phyloP scores from a whole-genome alignment of 2,888 invertebrate species.

The Xylocampa areola region DNA sequence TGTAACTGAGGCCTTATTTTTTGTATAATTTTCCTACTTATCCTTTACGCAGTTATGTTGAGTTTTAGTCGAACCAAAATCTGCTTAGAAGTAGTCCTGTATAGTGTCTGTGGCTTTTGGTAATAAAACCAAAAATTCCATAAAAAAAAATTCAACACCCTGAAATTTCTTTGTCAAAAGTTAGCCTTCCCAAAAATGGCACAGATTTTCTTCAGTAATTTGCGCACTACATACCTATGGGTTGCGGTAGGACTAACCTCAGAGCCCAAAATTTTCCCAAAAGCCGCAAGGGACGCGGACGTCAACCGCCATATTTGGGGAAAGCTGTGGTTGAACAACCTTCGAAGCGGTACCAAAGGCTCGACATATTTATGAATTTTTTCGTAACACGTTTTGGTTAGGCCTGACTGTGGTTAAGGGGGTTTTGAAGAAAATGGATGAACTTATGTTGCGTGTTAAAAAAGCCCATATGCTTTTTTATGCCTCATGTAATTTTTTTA shows the following conservation, averaged over 20 bases:
- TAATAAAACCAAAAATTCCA: background rate
- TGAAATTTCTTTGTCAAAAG: background rate
- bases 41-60: too few relatives aligned
- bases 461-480: too few relatives aligned
- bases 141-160: background rate
- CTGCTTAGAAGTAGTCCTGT: too few relatives aligned
- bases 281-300: constrained; percentile 43
- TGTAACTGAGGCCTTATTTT: too few relatives aligned
- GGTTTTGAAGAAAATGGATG: constrained; percentile 22
- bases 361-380: constrained; percentile 51
- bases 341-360: constrained; percentile 33
- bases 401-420: constrained; percentile 11
- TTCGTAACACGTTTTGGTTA: constrained; percentile 47
- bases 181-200: background rate
- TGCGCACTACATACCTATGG: constrained; percentile 12
- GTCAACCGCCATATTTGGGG: constrained; percentile 47
- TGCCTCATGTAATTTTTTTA: constrained; percentile 6
- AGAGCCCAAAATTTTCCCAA: constrained; percentile 25
- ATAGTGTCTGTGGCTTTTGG: too few relatives aligned
- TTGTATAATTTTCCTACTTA: too few relatives aligned
- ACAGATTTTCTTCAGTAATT: constrained; percentile 22
- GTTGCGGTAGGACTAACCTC: constrained; percentile 14
- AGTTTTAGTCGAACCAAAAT: too few relatives aligned
- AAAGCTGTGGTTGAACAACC: constrained; percentile 35
- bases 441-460: constrained; percentile 15